These are phyloP conservation scores for Halictus ligatus DNA, from an alignment of 2,888 invertebrate species.

Conservation along the genomic window DNA sequence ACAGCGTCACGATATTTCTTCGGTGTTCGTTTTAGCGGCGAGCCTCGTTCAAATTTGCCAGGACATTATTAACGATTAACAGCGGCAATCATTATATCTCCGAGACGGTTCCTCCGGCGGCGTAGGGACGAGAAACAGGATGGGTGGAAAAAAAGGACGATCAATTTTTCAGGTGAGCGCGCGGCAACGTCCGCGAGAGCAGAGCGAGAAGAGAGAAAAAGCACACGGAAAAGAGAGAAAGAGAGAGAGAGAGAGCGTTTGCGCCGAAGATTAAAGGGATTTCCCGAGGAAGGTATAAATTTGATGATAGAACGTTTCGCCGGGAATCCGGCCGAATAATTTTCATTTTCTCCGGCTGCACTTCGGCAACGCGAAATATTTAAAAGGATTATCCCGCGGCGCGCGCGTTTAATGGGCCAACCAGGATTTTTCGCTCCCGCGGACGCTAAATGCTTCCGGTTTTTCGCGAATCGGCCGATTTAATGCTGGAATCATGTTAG, in stretches of 20 bases:
- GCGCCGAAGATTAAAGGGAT: constrained; percentile 39
- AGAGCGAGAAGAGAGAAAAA: neutral
- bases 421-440: constrained; percentile 16
- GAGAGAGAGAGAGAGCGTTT: neutral
- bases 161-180: constrained; percentile 9
- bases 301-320: constrained; percentile 41
- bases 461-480: neutral
- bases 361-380: constrained; percentile 30
- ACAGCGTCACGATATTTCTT: neutral
- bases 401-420: constrained; percentile 39
- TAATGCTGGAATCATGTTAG: neutral
- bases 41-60: constrained; percentile 19
- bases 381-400: constrained; percentile 44
- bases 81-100: constrained; percentile 12
- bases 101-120: neutral
- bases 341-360: constrained; percentile 30
- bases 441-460: neutral
- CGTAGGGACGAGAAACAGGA: neutral
- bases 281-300: constrained; percentile 39
- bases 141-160: constrained; percentile 21
- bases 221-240: neutral
- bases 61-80: constrained; percentile 37
- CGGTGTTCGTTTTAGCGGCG: neutral
- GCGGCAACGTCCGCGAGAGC: neutral
- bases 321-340: constrained; percentile 32